phyloP scores from a whole-genome alignment of 2,888 invertebrate species.

The Eristalinus aeneus region DNA sequence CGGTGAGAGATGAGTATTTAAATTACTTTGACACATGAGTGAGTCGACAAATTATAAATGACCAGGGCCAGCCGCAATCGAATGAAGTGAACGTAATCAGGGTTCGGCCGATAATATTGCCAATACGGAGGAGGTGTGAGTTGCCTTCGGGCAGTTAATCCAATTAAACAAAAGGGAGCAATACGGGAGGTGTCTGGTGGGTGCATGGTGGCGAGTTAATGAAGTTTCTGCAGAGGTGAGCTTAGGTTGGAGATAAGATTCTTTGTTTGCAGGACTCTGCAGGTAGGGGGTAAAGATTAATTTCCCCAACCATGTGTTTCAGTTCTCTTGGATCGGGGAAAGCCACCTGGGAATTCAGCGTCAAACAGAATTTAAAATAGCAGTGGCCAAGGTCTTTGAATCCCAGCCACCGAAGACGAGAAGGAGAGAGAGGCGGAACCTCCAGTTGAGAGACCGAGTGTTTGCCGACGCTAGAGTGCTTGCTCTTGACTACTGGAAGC shows the following conservation, averaged over 20 bases:
- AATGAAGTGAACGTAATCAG: slow-evolving; percentile 66
- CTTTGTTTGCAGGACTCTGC: too few relatives aligned
- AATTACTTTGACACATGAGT: slow-evolving; percentile 73
- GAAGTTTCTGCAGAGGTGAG: not conserved
- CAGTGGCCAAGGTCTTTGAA: too few relatives aligned
- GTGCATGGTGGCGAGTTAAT: not conserved
- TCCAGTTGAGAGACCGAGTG: too few relatives aligned
- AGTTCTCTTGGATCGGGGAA: too few relatives aligned
- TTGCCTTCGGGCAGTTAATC: slow-evolving; percentile 44
- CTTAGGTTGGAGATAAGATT: not conserved
- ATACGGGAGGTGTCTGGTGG: not conserved
- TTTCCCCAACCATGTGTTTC: too few relatives aligned
- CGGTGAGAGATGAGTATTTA: slow-evolving; percentile 65
- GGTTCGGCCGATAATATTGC: slow-evolving; percentile 59
- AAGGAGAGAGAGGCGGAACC: too few relatives aligned
- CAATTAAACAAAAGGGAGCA: slow-evolving; percentile 35
- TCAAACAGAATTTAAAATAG: too few relatives aligned
- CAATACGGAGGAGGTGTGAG: slow-evolving; percentile 50
- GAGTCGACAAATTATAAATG: slow-evolving; percentile 72
- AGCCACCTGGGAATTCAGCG: too few relatives aligned
- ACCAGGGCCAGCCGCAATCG: slow-evolving; percentile 53
- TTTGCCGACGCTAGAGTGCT: too few relatives aligned
- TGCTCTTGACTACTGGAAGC: too few relatives aligned
- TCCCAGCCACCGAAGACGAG: too few relatives aligned
- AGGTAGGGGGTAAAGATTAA: too few relatives aligned